Base-by-base conservation (phyloP, 2,113 vertebrate genomes). In the Empidonax alnorum region DNA sequence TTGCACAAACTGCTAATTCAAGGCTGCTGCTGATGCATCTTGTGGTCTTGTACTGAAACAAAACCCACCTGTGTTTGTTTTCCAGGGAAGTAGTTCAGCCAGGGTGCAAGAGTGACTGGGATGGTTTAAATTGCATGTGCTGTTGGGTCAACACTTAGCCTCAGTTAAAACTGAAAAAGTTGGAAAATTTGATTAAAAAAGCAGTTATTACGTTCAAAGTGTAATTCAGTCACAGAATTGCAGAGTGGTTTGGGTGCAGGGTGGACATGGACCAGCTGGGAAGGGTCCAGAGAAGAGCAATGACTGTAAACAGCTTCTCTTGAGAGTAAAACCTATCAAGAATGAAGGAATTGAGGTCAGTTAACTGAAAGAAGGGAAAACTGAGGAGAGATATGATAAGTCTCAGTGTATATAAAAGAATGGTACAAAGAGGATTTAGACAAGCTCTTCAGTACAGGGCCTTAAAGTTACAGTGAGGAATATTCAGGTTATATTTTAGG, bases 381-480 rank as follows among this genome's bases (percentile, higher is more conserved):
- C 28, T 31, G 47, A 84, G 55, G 16, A 89, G 73, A 41, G 30
- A 73, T 3, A n/a, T 8, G 50, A 1, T 55, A 93, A 44, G 16
- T 84, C 53, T 84, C 31, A 31, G 49, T 47, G 35, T 56, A 8
- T 86, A 65, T 39, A 93, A 74, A 89, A 81, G 44, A 87, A 58
- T 13, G 21, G 55, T 44, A 31, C 19, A 41, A 84, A 94, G 73
- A 93, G 28, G 87, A 94, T 93, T 96, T 81, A 62, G 84, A 66
- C 50, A 91, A 77, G 91, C 59, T 86, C 44, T 61, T 74, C 55
- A 69, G 7, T 58, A 56, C 6, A 67, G 56, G 47, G 20, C 15
- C 18, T 84, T 84, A 52, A 74, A 72, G 30, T 92, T 79, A 59
- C 27, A 85, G 74, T 8, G 21, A 72, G 35, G 33, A 56, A 67